Evolutionary conservation across 1,140 invertebrate species (phyloP), one percentile per base, ranked within the genome.

Genomic region (Nymphalis io): DNA sequence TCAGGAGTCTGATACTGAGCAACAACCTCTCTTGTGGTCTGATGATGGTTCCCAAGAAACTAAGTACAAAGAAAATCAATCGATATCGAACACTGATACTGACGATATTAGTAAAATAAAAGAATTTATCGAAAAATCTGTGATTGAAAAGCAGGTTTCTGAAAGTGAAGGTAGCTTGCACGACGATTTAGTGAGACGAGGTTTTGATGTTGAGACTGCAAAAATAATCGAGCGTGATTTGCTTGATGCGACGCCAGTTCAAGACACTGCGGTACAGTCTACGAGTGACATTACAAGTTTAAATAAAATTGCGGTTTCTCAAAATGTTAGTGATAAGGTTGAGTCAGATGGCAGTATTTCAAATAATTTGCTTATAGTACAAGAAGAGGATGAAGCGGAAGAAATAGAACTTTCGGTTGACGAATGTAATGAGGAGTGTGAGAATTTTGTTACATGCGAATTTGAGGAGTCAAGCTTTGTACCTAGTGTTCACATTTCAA

Each of bases 151-250:
- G 48, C 20, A 33, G 1, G 18, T n/a, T 64, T 65, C 16, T 48
- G 63, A 13, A 11, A 72, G 40, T 38, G 70, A 79, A 40, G 74
- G 78, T 13, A 82, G 69, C 71, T 83, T 88, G 20, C 87, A 88
- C 27, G 73, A 67, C 51, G 84, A 90, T 83, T 82, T 91, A 76
- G 75, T 88, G 5, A 87, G 85, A 74, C 73, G 87, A 72, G 88
- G 87, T 40, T 91, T 90, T 80, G 89, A 91, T 76, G 59, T 79
- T 15, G 86, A 84, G 73, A 90, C 88, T 3, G 89, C 89, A 11
- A 90, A 84, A 82, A 91, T 76, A 42, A 89, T 91, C 39, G 89
- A 91, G 76, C 63, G 88, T 20, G 89, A 91, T 74, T 80, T 91
- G 60, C 72, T 90, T 5, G 83, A 85, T 67, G 70, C 76, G 79